These are phyloP conservation scores for Austrofundulus limnaeus DNA, from an alignment of 2,113 vertebrate genomes.

Conservation along the genomic window DNA sequence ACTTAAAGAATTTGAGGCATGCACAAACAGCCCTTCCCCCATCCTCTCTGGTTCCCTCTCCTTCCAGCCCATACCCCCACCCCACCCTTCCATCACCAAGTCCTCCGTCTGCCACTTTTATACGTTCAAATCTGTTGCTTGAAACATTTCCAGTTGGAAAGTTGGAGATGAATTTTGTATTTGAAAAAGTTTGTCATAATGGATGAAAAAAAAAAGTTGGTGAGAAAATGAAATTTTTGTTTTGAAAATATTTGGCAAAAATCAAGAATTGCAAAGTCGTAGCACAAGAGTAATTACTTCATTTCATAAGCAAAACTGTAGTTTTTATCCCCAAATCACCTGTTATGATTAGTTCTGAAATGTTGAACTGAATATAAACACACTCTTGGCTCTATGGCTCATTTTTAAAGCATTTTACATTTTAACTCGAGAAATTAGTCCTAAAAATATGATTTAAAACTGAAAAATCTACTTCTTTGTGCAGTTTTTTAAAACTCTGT, in stretches of 20 bases:
- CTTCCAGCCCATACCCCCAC: constrained; percentile 3
- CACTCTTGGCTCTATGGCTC: background rate
- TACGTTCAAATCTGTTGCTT: constrained; percentile 47
- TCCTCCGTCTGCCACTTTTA: constrained; percentile 49
- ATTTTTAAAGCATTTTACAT: background rate
- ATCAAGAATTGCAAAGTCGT: no score
- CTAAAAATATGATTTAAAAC: no score
- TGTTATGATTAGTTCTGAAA: background rate
- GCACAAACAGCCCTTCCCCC: constrained; percentile 79
- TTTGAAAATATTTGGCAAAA: no score
- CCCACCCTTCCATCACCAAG: constrained; percentile 57
- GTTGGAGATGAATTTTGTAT: background rate
- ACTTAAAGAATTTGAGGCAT: constrained; percentile 77
- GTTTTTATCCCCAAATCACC: background rate
- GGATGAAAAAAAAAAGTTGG: constrained; percentile 2
- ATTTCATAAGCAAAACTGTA: background rate
- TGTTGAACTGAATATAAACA: no score
- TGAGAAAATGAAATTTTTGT: background rate
- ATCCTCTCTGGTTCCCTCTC: constrained; percentile 45
- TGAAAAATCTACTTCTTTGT: no score
- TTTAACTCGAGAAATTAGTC: background rate
- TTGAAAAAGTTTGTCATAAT: background rate
- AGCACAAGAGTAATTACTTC: background rate
- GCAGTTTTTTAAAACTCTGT: no score
- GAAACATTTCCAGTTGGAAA: constrained; percentile 32